Evolutionary conservation across 2,797 vertebrate species (phyloP).

Genomic region (Molossus molossus): DNA sequence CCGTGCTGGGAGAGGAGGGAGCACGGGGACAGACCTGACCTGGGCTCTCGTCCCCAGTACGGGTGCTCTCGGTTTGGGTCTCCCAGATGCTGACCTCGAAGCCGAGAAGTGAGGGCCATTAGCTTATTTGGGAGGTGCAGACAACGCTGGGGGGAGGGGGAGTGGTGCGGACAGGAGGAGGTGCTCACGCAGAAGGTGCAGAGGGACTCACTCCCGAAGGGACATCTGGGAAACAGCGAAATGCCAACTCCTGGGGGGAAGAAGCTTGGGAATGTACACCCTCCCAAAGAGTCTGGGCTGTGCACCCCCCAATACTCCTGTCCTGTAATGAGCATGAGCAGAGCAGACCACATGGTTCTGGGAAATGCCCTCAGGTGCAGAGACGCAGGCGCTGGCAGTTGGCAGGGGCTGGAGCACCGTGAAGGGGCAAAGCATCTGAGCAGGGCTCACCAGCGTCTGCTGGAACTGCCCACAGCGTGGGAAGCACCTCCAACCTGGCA

Average conservation of each 20-base stretch:
- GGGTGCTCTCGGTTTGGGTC: not conserved
- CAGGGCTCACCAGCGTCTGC: not conserved
- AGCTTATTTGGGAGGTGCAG: not conserved
- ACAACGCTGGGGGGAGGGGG: not conserved
- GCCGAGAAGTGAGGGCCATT: not conserved
- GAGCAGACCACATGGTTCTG: not conserved
- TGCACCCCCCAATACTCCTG: not conserved
- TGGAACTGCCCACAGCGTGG: not conserved
- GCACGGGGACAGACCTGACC: not conserved
- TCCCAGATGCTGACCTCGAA: not conserved
- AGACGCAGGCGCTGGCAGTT: not conserved
- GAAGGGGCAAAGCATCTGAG: accelerated
- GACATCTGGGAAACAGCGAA: not conserved
- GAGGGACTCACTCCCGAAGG: not conserved
- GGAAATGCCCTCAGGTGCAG: not conserved
- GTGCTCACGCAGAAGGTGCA: not conserved
- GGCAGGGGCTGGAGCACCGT: accelerated
- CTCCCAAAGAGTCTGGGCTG: no score
- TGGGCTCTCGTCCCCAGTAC: not conserved
- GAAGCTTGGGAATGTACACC: not conserved
- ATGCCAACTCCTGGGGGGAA: not conserved
- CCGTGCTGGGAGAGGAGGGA: not conserved
- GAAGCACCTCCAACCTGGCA: not conserved
- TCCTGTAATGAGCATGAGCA: not conserved
- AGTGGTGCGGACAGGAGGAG: no score